Evolutionary conservation across 35 echinoderm and acorn worm genomes (phyloP), one percentile per base, ranked within the genome.

Genomic region (Ophioderma brevispina): DNA sequence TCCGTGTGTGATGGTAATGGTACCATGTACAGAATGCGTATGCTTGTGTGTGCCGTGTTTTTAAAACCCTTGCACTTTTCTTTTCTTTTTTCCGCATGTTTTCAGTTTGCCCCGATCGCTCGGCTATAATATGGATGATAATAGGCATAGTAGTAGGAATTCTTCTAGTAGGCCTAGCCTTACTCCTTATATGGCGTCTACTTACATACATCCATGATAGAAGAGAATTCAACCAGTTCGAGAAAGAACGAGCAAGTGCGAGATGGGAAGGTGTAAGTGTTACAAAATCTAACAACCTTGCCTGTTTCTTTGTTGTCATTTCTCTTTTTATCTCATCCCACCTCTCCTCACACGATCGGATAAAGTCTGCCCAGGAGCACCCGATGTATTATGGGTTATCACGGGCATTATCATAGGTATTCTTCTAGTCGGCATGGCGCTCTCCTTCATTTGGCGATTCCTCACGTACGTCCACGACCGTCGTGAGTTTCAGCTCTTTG

Each of bases 181-280:
- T 99, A 14, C 88, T 99, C 1, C 88, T 99, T 34, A 99, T 99
- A 83, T 99, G 97, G 97, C 95, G 93, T 78, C 88, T 99, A 4
- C 91, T 99, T 14, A 92, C 97, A 17, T 89, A 90, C 79, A 99
- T 99, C 55, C 93, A 95, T 40, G 97, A 99, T 76, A 95, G 94
- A 76, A 95, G 94, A 41, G 97, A 99, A 49, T 99, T 99, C 83
- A 86, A 92, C 42, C 81, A 87, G 38, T 99, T 99, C 85, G 97
- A 99, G 85, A 95, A 95, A 76, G 97, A 99, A 83, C 76, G 97
- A 38, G 87, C 39, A 33, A 93, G 93, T 32, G 91, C 91, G 35
- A 89, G 80, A 30, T 99, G 97, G 97, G 97, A 99, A 87, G 97
- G 77, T 37, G 94, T 96, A 37, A 96, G 94, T 92, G 14, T 3